phyloP scores from a whole-genome alignment of 2,888 invertebrate species.

The Thelaira solivaga region DNA sequence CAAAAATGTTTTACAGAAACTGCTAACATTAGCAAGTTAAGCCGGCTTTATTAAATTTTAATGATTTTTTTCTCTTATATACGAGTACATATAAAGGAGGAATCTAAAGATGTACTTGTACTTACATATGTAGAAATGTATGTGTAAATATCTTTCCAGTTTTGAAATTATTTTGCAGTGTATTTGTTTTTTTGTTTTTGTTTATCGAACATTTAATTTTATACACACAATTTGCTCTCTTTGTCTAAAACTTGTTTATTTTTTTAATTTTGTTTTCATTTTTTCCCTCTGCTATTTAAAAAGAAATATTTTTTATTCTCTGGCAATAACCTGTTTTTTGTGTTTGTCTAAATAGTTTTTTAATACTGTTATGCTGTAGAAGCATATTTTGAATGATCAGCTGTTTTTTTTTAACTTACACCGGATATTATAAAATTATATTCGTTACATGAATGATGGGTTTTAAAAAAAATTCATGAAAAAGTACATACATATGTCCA shows the following conservation, averaged over 20 bases:
- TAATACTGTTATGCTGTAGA: background rate
- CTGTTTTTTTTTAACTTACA: constrained; percentile 46
- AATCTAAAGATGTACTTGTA: too few relatives aligned
- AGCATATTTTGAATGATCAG: constrained; percentile 36
- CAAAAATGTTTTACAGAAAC: too few relatives aligned
- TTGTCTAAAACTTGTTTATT: constrained; percentile 23
- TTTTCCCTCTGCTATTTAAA: background rate
- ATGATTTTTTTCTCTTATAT: too few relatives aligned
- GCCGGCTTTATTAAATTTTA: too few relatives aligned
- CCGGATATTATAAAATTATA: constrained; percentile 48
- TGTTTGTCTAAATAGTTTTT: constrained; percentile 1
- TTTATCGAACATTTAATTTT: background rate
- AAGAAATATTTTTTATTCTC: constrained; percentile 7
- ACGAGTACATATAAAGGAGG: too few relatives aligned
- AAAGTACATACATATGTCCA: background rate
- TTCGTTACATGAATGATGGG: constrained; percentile 19
- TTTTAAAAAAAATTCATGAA: background rate
- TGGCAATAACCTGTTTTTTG: constrained; percentile 38
- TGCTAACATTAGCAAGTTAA: too few relatives aligned
- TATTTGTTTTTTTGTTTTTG: too few relatives aligned
- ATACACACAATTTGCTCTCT: constrained; percentile 20
- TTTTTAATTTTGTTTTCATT: constrained; percentile 18
- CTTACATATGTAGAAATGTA: too few relatives aligned
- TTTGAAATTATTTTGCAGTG: background rate
- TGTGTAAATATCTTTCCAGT: too few relatives aligned